These are phyloP conservation scores for Quadroppia sp. DNA, from an alignment of 2,888 invertebrate genomes.

Conservation along the genomic window DNA sequence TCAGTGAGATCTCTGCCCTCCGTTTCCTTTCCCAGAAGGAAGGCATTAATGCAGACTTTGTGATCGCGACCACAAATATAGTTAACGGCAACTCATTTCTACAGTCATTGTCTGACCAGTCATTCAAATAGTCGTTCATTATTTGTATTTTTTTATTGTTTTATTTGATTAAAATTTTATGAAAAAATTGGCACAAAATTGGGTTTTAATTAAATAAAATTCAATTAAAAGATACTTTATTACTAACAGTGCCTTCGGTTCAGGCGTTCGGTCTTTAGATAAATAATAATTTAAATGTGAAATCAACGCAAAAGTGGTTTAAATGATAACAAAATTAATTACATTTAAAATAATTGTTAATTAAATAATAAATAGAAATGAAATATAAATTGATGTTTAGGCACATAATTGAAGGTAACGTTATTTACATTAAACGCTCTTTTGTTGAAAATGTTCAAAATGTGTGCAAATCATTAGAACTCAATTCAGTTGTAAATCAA, in stretches of 20 bases:
- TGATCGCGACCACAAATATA: conserved; percentile 84
- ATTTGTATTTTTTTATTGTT: conserved; percentile 1
- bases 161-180: neutral
- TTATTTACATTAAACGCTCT: neutral
- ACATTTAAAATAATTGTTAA: neutral
- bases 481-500: neutral
- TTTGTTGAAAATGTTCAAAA: neutral
- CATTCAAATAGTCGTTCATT: neutral
- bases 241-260: neutral
- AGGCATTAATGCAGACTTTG: conserved; percentile 75
- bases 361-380: neutral
- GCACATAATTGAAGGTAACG: neutral
- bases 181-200: neutral
- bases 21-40: conserved; percentile 60
- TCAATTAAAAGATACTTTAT: neutral
- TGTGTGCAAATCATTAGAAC: neutral
- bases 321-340: conserved; percentile 13
- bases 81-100: conserved; percentile 84
- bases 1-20: conserved; percentile 72
- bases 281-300: neutral
- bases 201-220: neutral
- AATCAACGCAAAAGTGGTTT: neutral
- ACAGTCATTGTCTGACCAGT: conserved; percentile 56
- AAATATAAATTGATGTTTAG: neutral
- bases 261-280: neutral